These are phyloP conservation scores for Magallana ariakensis DNA, from an alignment of 1,140 invertebrate genomes.

Conservation along the genomic window DNA sequence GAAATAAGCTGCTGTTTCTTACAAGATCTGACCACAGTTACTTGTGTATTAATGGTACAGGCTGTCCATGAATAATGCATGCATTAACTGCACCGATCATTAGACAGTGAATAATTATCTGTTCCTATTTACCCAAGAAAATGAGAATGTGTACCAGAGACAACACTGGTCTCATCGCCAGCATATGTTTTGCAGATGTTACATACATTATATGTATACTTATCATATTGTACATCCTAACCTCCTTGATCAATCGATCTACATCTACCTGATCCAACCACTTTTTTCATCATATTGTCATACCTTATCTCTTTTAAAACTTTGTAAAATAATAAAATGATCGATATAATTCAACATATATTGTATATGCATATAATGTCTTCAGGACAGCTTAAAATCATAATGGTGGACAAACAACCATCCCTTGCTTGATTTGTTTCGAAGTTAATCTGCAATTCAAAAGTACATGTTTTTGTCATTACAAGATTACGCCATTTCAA, in stretches of 20 bases:
- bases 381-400: too few species aligned
- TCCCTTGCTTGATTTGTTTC: not conserved
- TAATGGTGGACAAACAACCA: not conserved
- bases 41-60: not conserved
- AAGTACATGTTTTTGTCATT: too few species aligned
- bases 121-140: not conserved
- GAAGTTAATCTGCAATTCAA: too few species aligned
- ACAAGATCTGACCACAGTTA: not conserved
- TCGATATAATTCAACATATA: too few species aligned
- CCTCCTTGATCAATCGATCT: not conserved
- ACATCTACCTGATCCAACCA: not conserved
- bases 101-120: slow-evolving; percentile 19
- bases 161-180: slow-evolving; percentile 1
- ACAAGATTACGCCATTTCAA: too few species aligned
- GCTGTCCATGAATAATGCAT: not conserved
- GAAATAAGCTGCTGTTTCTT: not conserved
- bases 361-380: too few species aligned
- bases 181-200: slow-evolving; percentile 28
- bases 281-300: too few species aligned
- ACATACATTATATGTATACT: not conserved
- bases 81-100: not conserved
- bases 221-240: not conserved
- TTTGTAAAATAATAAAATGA: too few species aligned
- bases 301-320: too few species aligned
- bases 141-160: not conserved